phyloP scores from a whole-genome alignment of 2,113 vertebrate genomes.

The Dunckerocampus dactyliophorus region DNA sequence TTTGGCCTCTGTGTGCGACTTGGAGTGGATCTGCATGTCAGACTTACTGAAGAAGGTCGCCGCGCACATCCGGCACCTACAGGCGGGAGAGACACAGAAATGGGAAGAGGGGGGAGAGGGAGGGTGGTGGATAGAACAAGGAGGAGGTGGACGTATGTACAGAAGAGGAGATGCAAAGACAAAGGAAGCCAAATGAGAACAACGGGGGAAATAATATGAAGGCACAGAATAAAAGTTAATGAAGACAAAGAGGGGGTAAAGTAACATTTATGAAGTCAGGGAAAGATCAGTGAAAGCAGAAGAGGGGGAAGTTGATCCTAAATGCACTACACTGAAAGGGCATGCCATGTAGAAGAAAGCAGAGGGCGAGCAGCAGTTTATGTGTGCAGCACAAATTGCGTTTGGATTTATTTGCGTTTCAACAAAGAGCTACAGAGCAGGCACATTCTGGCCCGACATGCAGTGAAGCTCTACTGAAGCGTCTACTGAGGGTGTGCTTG shows the following conservation, averaged over 20 bases:
- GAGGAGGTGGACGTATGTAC: slow-evolving; percentile 23
- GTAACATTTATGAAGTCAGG: slow-evolving; percentile 15
- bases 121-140: slow-evolving; percentile 41
- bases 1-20: slow-evolving; percentile 99
- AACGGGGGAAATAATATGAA: slow-evolving; percentile 30
- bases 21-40: slow-evolving; percentile 99
- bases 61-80: slow-evolving; percentile 99
- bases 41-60: slow-evolving; percentile 99
- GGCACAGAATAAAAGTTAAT: slow-evolving; percentile 15
- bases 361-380: slow-evolving; percentile 17
- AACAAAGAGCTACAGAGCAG: slow-evolving; percentile 26
- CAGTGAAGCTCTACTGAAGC: slow-evolving; percentile 39
- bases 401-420: slow-evolving; percentile 41
- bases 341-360: slow-evolving; percentile 39
- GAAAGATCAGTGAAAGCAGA: slow-evolving; percentile 41
- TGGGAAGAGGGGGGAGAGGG: slow-evolving; percentile 30
- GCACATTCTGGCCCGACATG: slow-evolving; percentile 49
- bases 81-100: slow-evolving; percentile 73
- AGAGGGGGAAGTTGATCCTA: slow-evolving; percentile 23
- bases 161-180: slow-evolving; percentile 17
- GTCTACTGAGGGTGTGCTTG: slow-evolving; percentile 33
- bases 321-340: slow-evolving; percentile 19
- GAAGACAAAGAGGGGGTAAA: slow-evolving; percentile 16
- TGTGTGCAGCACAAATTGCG: slow-evolving; percentile 25
- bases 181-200: slow-evolving; percentile 9